A percentile compares a stretch with the other conserved stretches of the same genome.
phyloP scores from a whole-genome alignment of 92 coral and sea anemone species.

The Zoanthus sansibaricus region DNA sequence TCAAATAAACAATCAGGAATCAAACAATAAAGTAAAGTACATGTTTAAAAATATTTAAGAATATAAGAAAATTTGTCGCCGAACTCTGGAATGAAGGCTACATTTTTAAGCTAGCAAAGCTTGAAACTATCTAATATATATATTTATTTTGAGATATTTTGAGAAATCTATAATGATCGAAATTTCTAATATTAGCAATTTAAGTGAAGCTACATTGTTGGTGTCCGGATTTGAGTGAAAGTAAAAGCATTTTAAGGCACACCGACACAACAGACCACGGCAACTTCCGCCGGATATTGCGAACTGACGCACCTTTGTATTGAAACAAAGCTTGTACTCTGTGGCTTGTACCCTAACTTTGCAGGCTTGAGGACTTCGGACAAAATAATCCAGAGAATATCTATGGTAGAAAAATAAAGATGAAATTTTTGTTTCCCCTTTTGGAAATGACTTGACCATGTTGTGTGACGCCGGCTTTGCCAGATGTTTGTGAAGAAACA shows the following conservation, averaged over 20 bases:
- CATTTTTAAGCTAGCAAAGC: too few species aligned
- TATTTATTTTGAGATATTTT: too few species aligned
- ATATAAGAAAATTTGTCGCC: too few species aligned
- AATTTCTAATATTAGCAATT: too few species aligned
- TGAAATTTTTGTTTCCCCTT: background rate
- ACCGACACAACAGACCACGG: background rate
- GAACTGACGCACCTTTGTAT: constrained; percentile 1
- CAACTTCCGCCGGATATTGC: constrained; percentile 27
- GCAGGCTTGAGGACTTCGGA: background rate
- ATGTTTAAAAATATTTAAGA: too few species aligned
- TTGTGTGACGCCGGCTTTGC: constrained; percentile 12
- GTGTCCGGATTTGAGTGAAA: background rate
- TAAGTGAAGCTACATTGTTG: constrained; percentile 6
- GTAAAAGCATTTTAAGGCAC: background rate
- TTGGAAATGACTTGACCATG: constrained; percentile 17
- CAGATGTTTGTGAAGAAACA: background rate
- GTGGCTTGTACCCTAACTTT: background rate
- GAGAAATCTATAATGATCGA: too few species aligned
- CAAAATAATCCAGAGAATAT: background rate
- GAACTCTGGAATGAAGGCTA: too few species aligned
- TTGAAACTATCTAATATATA: too few species aligned
- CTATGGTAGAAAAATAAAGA: background rate
- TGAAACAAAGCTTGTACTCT: background rate
- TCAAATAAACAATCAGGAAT: too few species aligned
- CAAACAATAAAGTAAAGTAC: too few species aligned